These are phyloP conservation scores for Pentalonia nigronervosa DNA, from an alignment of 1,140 invertebrate genomes.

Conservation along the genomic window DNA sequence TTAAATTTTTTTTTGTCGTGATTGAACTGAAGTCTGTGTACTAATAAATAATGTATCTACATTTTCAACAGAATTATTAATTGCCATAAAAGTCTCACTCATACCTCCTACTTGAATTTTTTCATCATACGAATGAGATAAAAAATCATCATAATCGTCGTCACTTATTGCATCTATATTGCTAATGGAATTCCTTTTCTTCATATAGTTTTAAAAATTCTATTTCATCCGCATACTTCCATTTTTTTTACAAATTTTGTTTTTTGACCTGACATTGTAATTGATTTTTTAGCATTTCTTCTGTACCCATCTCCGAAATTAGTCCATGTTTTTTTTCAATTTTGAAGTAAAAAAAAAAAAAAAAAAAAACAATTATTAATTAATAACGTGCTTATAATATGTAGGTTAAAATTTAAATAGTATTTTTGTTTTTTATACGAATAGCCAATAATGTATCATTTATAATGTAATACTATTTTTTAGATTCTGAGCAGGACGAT, in stretches of 20 bases:
- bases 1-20: background rate
- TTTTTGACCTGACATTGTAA: background rate
- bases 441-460: too few species aligned
- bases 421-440: too few species aligned
- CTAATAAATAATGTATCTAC: background rate
- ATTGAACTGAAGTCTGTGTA: background rate
- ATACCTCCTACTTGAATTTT: background rate
- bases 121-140: background rate
- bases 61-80: background rate
- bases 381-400: too few species aligned
- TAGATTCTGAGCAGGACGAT: too few species aligned
- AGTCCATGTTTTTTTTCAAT: background rate
- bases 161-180: background rate
- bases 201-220: conserved; percentile 1
- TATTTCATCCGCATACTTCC: background rate
- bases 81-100: background rate
- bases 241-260: background rate
- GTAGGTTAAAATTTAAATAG: too few species aligned
- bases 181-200: background rate
- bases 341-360: too few species aligned
- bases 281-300: background rate
- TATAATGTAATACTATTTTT: too few species aligned
- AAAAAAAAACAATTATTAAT: background rate
- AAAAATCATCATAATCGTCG: background rate
- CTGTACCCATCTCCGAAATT: background rate